A percentile compares a stretch with the other conserved stretches of the same genome.
phyloP scores from a whole-genome alignment of 2,888 invertebrate genomes.

The Hermaeophaga mercurialis region DNA sequence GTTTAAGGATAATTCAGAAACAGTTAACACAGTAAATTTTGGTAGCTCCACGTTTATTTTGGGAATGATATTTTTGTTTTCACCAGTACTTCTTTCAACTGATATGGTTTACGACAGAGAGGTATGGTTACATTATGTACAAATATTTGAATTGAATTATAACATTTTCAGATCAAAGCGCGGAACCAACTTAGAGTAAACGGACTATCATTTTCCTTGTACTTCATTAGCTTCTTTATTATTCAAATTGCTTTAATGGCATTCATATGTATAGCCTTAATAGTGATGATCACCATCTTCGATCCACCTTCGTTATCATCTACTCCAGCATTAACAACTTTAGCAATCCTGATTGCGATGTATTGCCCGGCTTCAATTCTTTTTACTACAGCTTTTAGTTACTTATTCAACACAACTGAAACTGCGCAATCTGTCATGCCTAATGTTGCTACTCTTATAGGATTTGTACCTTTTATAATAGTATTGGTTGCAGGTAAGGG shows the following conservation, averaged over 20 bases:
- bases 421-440: constrained; percentile 81
- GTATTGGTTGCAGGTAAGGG: constrained; percentile 74
- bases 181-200: constrained; percentile 83
- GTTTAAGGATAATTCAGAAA: constrained; percentile 75
- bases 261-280: constrained; percentile 68
- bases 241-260: constrained; percentile 73
- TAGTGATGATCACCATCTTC: constrained; percentile 69
- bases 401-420: constrained; percentile 81
- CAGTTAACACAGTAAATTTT: constrained; percentile 72
- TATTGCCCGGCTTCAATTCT: constrained; percentile 79
- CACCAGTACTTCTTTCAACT: constrained; percentile 77
- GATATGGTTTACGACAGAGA: constrained; percentile 85
- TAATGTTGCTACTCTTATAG: constrained; percentile 75
- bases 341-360: constrained; percentile 68
- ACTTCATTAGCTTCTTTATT: constrained; percentile 76
- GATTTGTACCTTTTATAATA: constrained; percentile 74
- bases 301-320: constrained; percentile 73
- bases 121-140: too few species aligned
- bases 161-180: constrained; percentile 77
- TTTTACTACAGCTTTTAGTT: constrained; percentile 77
- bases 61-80: constrained; percentile 79
- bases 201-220: constrained; percentile 76
- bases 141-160: too few species aligned
- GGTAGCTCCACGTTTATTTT: constrained; percentile 77
- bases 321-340: constrained; percentile 70